Evolutionary conservation across 2,797 vertebrate species (phyloP), one percentile per base, ranked within the genome.

Genomic region (Emydoidea blandingii): DNA sequence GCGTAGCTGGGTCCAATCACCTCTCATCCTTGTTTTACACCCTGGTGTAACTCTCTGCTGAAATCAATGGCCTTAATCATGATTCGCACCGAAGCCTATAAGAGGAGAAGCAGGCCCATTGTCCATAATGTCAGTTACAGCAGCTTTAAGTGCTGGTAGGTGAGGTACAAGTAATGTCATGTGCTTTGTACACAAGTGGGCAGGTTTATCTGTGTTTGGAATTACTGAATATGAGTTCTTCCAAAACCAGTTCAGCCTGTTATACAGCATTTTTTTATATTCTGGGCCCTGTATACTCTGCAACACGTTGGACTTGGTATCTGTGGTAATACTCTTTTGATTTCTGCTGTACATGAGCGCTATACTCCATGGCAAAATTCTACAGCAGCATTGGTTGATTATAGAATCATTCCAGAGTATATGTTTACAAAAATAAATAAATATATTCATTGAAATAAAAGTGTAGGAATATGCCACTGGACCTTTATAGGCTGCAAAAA

Each of bases 321-420:
- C 72, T 86, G 49, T 68, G 52, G 16, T 87, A 93, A 87, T 91
- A 27, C 88, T 89, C 27, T 89, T 56, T 90, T 90, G 86, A 94
- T 94, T 91, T 93, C 83, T 83, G 31, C 92, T 93, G 83, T 80
- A 54, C 88, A 90, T 34, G 53, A 6, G 3, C 93, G 50, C 68
- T 78, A 83, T 92, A 81, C 79, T 93, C 90, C 83, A 79, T 93
- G 82, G 85, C 68, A 96, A 87, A 81, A 94, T 89, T 91, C 82
- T 85, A 79, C 87, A 93, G 83, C 91, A 92, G 21, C 53, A 50
- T 91, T 96, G 93, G 79, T 79, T 96, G 83, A 92, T 93, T 92
- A 83, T 68, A 78, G 95, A 94, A 80, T 87, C n/a, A 91, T 92
- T 92, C 50, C 68, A 79, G 82, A 94, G 84, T 92, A 87, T 80